Conservation (phyloP, 2,888 invertebrate species). For the Euclidia mi region DNA sequence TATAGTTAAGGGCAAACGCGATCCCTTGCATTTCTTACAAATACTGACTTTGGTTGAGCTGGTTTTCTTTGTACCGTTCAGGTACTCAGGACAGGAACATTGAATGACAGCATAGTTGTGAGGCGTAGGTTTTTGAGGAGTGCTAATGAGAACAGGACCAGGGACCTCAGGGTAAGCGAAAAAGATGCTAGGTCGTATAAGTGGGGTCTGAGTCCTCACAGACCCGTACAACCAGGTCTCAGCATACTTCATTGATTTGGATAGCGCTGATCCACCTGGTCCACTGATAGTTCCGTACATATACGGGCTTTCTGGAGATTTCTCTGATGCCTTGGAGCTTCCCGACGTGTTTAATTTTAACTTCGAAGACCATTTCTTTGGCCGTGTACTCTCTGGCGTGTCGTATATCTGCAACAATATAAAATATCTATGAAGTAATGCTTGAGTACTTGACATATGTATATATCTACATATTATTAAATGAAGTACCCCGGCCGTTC, state of each 20-base stretch:
- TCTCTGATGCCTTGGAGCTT: constrained; percentile 83
- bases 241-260: constrained; percentile 95
- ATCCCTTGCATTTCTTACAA: constrained; percentile 96
- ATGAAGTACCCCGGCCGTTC: too few species aligned
- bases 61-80: constrained; percentile 93
- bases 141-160: constrained; percentile 86
- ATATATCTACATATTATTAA: too few species aligned
- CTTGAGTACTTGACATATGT: too few species aligned
- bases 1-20: constrained; percentile 92
- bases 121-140: constrained; percentile 89
- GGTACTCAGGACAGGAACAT: constrained; percentile 95
- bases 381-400: constrained; percentile 87
- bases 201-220: constrained; percentile 90
- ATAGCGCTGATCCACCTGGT: constrained; percentile 93
- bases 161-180: constrained; percentile 84
- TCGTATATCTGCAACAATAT: constrained; percentile 85
- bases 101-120: constrained; percentile 93
- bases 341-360: constrained; percentile 90
- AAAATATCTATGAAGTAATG: too few species aligned
- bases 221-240: constrained; percentile 96
- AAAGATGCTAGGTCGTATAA: constrained; percentile 85
- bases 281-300: constrained; percentile 88
- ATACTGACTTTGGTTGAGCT: constrained; percentile 93
- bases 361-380: constrained; percentile 93
- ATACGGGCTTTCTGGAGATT: constrained; percentile 84